A percentile compares a stretch with the other conserved stretches of the same genome.
Evolutionary conservation across 2,888 invertebrate genomes (phyloP).

Genomic region (Anaspis maculata): DNA sequence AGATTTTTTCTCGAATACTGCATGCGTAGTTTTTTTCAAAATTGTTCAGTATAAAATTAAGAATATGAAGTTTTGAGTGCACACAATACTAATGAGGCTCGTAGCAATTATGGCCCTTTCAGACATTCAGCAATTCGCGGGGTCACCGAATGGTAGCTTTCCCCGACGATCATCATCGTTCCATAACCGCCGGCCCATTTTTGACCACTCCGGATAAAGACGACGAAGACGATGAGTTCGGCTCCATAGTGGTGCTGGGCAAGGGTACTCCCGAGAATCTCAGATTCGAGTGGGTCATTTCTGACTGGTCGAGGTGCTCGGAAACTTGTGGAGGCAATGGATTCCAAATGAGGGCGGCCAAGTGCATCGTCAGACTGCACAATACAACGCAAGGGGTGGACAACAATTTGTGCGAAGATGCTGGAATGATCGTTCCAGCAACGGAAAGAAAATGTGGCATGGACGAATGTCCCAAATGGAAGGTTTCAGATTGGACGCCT

Average conservation of each 20-base stretch:
- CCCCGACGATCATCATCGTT: slow-evolving; percentile 31
- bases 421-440: slow-evolving; percentile 56
- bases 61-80: too few relatives aligned
- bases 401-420: slow-evolving; percentile 60
- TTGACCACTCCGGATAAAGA: slow-evolving; percentile 40
- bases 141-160: slow-evolving; percentile 58
- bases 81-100: slow-evolving; percentile 28
- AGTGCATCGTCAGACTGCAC: slow-evolving; percentile 58
- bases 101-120: slow-evolving; percentile 78
- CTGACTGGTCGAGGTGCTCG: slow-evolving; percentile 82
- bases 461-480: slow-evolving; percentile 67
- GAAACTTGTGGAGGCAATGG: slow-evolving; percentile 75
- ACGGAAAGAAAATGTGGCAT: slow-evolving; percentile 58
- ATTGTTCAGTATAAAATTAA: too few relatives aligned
- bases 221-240: slow-evolving; percentile 23
- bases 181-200: slow-evolving; percentile 37
- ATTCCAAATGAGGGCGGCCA: slow-evolving; percentile 59
- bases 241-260: slow-evolving; percentile 32
- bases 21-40: too few relatives aligned
- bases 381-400: slow-evolving; percentile 54
- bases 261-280: slow-evolving; percentile 43
- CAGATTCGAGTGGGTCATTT: slow-evolving; percentile 70
- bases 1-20: too few relatives aligned
- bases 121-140: slow-evolving; percentile 61
- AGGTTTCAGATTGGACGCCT: slow-evolving; percentile 58